These are phyloP conservation scores for Acropternis orthonyx DNA, from an alignment of 2,797 vertebrate genomes.

Conservation along the genomic window DNA sequence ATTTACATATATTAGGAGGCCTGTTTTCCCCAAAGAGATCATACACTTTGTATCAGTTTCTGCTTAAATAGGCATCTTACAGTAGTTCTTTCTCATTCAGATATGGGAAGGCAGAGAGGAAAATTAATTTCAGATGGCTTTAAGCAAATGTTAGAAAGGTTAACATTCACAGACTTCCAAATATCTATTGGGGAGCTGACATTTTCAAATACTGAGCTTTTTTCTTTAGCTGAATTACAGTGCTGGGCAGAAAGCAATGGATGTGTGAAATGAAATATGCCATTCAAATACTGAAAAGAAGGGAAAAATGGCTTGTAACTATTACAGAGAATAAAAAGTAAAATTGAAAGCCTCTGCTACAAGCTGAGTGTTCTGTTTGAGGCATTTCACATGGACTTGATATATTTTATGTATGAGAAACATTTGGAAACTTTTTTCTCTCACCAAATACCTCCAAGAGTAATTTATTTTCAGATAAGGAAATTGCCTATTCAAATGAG, in stretches of 20 bases:
- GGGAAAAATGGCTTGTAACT: slow-evolving; percentile 20
- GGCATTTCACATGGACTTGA: neutral
- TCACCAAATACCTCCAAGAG: neutral
- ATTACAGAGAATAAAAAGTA: slow-evolving; percentile 18
- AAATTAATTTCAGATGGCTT: slow-evolving; percentile 74
- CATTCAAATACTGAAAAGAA: slow-evolving; percentile 53
- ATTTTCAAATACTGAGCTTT: slow-evolving; percentile 73
- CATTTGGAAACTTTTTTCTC: slow-evolving; percentile 9
- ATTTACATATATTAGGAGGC: slow-evolving; percentile 37
- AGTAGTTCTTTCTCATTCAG: slow-evolving; percentile 28
- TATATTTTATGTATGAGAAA: slow-evolving; percentile 34
- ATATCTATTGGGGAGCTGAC: slow-evolving; percentile 75
- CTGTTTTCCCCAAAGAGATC: slow-evolving; percentile 25
- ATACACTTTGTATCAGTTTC: slow-evolving; percentile 54
- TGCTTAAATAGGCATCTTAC: slow-evolving; percentile 44
- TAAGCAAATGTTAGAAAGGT: slow-evolving; percentile 78
- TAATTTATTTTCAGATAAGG: slow-evolving; percentile 36
- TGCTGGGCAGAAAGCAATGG: slow-evolving; percentile 40
- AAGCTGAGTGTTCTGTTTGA: slow-evolving; percentile 26
- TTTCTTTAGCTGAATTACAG: slow-evolving; percentile 60
- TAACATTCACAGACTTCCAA: slow-evolving; percentile 70
- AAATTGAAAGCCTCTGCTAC: slow-evolving; percentile 25
- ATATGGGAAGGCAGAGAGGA: slow-evolving; percentile 3
- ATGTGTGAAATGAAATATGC: slow-evolving; percentile 72
- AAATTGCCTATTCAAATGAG: slow-evolving; percentile 47